Percentiles rank a stretch among this genome's conserved stretches.
Conservation (phyloP, 2,888 invertebrate species). For the Ferrisia virgata region DNA sequence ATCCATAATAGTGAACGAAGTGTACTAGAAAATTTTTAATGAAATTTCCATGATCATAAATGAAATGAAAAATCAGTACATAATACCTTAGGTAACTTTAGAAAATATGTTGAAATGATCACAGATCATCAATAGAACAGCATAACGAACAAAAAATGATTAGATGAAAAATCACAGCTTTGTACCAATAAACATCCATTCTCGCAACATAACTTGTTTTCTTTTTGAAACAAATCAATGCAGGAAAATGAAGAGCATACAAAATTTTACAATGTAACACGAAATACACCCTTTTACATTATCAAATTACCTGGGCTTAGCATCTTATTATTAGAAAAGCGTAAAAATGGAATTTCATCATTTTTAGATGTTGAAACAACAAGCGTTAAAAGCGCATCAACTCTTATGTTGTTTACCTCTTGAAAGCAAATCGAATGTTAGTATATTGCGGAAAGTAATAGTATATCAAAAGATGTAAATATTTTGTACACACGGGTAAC, state of each 20-base stretch:
- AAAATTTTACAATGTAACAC: background rate
- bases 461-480: slow-evolving; percentile 15
- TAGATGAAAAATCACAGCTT: too few species aligned
- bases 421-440: background rate
- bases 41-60: background rate
- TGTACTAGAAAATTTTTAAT: background rate
- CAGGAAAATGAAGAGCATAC: background rate
- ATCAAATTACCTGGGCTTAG: background rate
- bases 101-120: too few species aligned
- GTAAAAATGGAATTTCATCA: background rate
- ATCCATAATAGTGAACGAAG: slow-evolving; percentile 11
- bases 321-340: background rate
- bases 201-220: too few species aligned
- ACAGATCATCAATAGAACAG: too few species aligned
- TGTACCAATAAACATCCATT: too few species aligned
- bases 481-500: slow-evolving; percentile 1
- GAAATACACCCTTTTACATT: background rate
- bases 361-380: background rate
- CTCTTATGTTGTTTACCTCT: background rate
- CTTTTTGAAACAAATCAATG: background rate
- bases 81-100: too few species aligned
- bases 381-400: background rate
- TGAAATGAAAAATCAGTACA: too few species aligned
- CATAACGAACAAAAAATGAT: too few species aligned
- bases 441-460: background rate